Percentiles rank a stretch among this genome's conserved stretches.
These are phyloP conservation scores for Bombus balteatus DNA, from an alignment of 1,140 invertebrate species.

Conservation along the genomic window DNA sequence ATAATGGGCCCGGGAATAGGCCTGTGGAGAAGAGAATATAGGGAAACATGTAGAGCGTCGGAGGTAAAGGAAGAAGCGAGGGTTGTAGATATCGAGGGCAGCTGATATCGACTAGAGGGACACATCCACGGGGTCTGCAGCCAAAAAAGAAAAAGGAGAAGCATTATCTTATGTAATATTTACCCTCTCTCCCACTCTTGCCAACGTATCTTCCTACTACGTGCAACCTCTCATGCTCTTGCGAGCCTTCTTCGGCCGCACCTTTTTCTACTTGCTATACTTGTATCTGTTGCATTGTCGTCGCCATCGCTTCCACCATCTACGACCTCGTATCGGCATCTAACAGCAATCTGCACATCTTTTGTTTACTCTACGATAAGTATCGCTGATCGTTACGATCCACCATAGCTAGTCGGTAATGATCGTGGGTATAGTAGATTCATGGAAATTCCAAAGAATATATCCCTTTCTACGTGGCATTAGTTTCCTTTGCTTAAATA, in stretches of 20 bases:
- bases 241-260: constrained; percentile 12
- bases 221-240: constrained; percentile 25
- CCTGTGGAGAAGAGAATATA: constrained; percentile 12
- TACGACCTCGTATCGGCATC: constrained; percentile 59
- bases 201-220: background rate
- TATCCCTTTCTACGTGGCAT: constrained; percentile 15
- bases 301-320: constrained; percentile 16
- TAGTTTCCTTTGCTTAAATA: constrained; percentile 38
- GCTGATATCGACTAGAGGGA: constrained; percentile 75
- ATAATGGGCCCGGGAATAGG: constrained; percentile 46
- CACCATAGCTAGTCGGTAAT: constrained; percentile 47
- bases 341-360: constrained; percentile 53
- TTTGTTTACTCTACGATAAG: constrained; percentile 64
- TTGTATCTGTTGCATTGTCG: constrained; percentile 23
- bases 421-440: constrained; percentile 51
- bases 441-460: constrained; percentile 54
- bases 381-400: constrained; percentile 61
- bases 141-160: constrained; percentile 71
- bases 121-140: constrained; percentile 66
- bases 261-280: constrained; percentile 7
- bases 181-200: constrained; percentile 60
- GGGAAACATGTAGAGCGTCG: constrained; percentile 4
- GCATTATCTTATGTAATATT: constrained; percentile 78
- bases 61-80: constrained; percentile 16
- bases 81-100: constrained; percentile 69